phyloP scores from a whole-genome alignment of 2,113 vertebrate genomes.

The Anseranas semipalmata region DNA sequence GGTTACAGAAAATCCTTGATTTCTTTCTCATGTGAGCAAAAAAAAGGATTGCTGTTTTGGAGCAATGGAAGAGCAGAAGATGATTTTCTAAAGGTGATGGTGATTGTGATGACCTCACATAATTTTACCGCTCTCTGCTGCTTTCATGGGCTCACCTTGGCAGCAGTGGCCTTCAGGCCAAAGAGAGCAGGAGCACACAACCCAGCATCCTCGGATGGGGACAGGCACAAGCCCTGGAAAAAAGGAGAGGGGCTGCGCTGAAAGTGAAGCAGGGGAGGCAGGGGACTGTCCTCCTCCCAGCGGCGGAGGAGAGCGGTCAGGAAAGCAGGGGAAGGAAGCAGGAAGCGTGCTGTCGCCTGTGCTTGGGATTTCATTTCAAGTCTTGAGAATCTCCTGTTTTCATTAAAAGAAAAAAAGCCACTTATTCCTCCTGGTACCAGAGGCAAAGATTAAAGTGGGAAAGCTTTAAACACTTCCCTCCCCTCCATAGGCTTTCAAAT shows the following conservation, averaged over 20 bases:
- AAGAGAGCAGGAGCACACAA: neutral
- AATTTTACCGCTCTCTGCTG: neutral
- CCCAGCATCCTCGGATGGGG: fast-evolving
- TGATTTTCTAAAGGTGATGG: neutral
- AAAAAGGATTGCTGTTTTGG: neutral
- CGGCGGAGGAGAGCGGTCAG: neutral
- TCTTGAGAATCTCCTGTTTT: constrained; percentile 34
- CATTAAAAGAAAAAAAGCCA: neutral
- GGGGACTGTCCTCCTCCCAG: neutral
- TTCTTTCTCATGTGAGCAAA: neutral
- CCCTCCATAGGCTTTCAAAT: neutral
- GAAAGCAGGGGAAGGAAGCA: neutral
- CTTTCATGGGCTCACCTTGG: neutral
- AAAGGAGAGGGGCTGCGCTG: neutral
- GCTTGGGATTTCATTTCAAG: neutral
- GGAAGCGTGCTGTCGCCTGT: neutral
- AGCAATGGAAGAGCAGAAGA: neutral
- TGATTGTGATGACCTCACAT: neutral
- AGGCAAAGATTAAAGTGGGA: constrained; percentile 22
- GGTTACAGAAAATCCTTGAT: neutral
- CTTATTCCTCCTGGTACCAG: constrained; percentile 8
- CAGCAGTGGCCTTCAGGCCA: neutral
- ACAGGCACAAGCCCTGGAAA: neutral
- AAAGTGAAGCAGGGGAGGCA: neutral
- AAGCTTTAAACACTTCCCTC: constrained; percentile 4